phyloP scores from a whole-genome alignment of 2,888 invertebrate genomes.

The Vanessa cardui region DNA sequence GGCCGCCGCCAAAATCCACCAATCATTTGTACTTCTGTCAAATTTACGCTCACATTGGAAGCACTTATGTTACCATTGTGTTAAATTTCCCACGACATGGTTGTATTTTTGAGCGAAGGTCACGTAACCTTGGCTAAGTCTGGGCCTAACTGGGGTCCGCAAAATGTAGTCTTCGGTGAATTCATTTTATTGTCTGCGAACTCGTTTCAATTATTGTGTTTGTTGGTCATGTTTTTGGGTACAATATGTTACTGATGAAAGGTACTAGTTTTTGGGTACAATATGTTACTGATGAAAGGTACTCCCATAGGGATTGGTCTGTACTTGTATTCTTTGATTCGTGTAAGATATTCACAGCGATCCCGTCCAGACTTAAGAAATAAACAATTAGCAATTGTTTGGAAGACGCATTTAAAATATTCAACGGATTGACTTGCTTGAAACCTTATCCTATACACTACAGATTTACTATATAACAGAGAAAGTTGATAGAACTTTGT shows the following conservation, averaged over 20 bases:
- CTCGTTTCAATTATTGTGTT: constrained; percentile 5
- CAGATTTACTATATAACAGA: too few species aligned
- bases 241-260: neutral
- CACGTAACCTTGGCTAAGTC: constrained; percentile 35
- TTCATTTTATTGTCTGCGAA: constrained; percentile 1
- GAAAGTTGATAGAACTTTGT: too few species aligned
- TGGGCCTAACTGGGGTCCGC: constrained; percentile 23
- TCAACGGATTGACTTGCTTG: too few species aligned
- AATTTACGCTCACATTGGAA: constrained; percentile 26
- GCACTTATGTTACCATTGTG: constrained; percentile 31
- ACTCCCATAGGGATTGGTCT: too few species aligned
- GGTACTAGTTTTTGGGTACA: constrained; percentile 1
- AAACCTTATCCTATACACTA: too few species aligned
- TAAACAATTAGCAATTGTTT: too few species aligned
- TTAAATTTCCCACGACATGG: constrained; percentile 36
- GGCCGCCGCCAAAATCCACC: constrained; percentile 3
- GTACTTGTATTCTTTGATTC: too few species aligned
- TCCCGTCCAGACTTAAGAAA: too few species aligned
- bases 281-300: neutral
- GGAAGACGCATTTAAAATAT: too few species aligned
- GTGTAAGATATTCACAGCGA: too few species aligned
- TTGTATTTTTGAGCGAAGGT: constrained; percentile 34
- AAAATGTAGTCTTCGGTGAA: constrained; percentile 7
- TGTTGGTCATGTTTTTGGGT: constrained; percentile 4
- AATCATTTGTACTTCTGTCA: constrained; percentile 10